phyloP scores from a whole-genome alignment of 2,113 vertebrate genomes.

The Raphicerus campestris region DNA sequence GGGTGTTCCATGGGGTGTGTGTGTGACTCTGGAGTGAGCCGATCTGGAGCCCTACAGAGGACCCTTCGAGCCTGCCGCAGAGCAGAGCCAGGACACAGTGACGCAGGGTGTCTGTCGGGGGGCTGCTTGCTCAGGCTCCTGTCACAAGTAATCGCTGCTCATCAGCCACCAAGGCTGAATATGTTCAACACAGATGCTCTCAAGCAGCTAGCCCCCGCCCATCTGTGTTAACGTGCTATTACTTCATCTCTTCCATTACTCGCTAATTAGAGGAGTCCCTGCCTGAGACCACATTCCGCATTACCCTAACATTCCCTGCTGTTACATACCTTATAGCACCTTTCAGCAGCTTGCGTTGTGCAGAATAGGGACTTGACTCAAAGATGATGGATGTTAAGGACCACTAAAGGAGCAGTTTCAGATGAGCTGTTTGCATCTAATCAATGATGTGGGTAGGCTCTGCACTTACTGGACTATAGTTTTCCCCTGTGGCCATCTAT shows the following conservation, averaged over 20 bases:
- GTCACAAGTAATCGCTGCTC: conserved; percentile 39
- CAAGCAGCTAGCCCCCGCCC: neutral
- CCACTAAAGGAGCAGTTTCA: neutral
- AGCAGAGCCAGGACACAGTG: neutral
- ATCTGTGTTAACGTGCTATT: neutral
- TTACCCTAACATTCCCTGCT: neutral
- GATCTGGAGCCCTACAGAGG: neutral
- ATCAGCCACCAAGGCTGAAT: neutral
- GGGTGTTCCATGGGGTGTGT: rapidly evolving
- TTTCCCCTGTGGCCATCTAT: neutral
- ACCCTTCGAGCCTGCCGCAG: neutral
- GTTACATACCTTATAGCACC: neutral
- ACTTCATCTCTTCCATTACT: conserved; percentile 21
- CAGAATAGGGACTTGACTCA: neutral
- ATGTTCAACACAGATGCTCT: neutral
- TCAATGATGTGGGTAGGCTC: neutral
- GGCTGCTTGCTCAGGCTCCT: neutral
- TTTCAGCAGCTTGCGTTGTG: neutral
- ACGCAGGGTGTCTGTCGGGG: neutral
- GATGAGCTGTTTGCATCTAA: neutral
- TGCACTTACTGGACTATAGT: neutral
- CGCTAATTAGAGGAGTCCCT: conserved; percentile 37
- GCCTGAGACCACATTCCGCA: neutral
- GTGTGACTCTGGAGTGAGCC: neutral
- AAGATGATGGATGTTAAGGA: neutral